These are phyloP conservation scores for Lithobates pipiens DNA, from an alignment of 2,797 vertebrate genomes.

Conservation along the genomic window DNA sequence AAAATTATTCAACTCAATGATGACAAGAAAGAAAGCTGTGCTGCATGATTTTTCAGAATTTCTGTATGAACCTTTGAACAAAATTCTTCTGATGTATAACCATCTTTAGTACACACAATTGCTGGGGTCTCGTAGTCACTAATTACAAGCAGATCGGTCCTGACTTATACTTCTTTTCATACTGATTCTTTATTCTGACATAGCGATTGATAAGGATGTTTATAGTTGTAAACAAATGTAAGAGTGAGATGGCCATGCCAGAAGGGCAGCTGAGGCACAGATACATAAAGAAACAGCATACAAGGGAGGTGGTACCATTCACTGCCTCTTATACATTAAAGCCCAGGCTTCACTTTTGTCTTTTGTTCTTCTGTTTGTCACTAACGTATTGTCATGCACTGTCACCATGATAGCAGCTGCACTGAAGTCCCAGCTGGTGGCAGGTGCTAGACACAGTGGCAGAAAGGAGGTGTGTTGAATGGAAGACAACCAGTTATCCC, in stretches of 20 bases:
- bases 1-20: too few relatives aligned
- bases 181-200: background rate
- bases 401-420: conserved; percentile 53
- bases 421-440: conserved; percentile 33
- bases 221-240: conserved; percentile 4
- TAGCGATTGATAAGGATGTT: background rate
- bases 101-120: too few relatives aligned
- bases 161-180: too few relatives aligned
- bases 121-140: too few relatives aligned
- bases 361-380: conserved; percentile 55
- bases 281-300: background rate
- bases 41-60: too few relatives aligned
- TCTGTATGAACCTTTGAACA: too few relatives aligned
- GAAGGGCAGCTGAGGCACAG: conserved; percentile 47
- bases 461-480: conserved; percentile 27
- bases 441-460: conserved; percentile 51
- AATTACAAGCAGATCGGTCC: too few relatives aligned
- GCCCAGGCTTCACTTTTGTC: conserved; percentile 9
- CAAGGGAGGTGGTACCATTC: conserved; percentile 26
- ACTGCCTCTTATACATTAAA: conserved; percentile 9
- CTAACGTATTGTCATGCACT: conserved; percentile 47
- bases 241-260: background rate
- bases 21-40: too few relatives aligned
- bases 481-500: conserved; percentile 33
- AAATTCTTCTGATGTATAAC: too few relatives aligned